Percentiles rank a stretch among this genome's conserved stretches.
Evolutionary conservation across 2,113 vertebrate genomes (phyloP).

Genomic region (Tachysurus fulvidraco): DNA sequence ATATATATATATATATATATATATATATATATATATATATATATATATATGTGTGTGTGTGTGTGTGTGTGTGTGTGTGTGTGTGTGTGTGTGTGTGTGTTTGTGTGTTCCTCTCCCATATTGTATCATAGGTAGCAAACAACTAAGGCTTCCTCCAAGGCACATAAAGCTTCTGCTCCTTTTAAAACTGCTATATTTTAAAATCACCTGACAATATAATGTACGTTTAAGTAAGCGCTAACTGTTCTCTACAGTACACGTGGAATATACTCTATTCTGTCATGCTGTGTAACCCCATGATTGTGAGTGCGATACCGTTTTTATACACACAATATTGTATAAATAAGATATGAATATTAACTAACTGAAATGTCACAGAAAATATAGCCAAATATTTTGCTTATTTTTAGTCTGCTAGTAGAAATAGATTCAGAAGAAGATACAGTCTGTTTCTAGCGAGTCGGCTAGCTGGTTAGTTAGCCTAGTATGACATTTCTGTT

Average conservation of each 20-base stretch:
- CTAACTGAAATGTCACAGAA: neutral
- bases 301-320: neutral
- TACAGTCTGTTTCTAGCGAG: neutral
- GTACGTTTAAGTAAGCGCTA: neutral
- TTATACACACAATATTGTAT: neutral
- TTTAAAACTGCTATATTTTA: neutral
- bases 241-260: neutral
- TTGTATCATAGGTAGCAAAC: neutral
- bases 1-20: no score
- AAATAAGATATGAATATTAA: neutral
- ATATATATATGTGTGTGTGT: no score
- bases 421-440: neutral
- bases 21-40: no score
- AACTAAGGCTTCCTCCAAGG: neutral
- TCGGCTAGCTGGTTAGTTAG: neutral
- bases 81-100: no score
- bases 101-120: neutral
- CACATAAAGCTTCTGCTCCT: neutral
- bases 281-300: neutral
- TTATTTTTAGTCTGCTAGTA: neutral
- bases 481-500: neutral
- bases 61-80: no score
- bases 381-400: neutral
- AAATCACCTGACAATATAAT: neutral
- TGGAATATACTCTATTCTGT: neutral